Base-by-base conservation (phyloP, 2,797 vertebrate species). In the Pangasius larnaudii region DNA sequence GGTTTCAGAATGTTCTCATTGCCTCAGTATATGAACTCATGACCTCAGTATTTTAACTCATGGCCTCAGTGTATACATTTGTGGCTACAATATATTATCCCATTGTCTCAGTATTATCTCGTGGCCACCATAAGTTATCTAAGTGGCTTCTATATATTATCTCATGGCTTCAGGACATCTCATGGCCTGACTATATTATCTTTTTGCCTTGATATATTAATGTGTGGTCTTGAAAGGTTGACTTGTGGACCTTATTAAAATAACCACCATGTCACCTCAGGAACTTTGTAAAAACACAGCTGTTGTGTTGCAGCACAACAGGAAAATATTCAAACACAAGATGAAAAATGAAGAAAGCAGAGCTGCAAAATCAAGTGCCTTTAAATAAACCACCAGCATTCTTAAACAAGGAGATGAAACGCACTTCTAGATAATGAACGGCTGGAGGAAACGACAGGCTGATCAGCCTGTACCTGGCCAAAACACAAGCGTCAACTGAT, bases 401-500 rank as follows among this genome's bases (percentile, higher is more conserved):
- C 72, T 14, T 46, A 11, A 75, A 49, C 46, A 49, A 4, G 30
- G 46, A 69, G 63, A 14, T 1, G 2, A 27, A 61, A 59, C 77
- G 5, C 75, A 53, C 53, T 22, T 9, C 71, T 24, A 24, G 71
- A 11, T 22, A 39, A 74, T 11, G 39, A 46, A 67, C 3, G 30
- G 30, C 30, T 30, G 5, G 14, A 22, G 30, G 33, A 22, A 39
- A 39, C 69, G 33, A 39, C 69, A 22, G 46, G 74, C 27, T 10
- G n/a, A 36, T 79, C 53, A 24, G 53, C 46, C 42, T 4, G 22
- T 56, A 88, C 90, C 88, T 83, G 24, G 39, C 49, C 49, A 3
- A 11, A 72, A 27, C 63, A 56, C 59, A 79, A 85, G 88, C 24
- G n/a, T 69, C 58, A 46, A 59, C 84, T 82, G 67, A 91, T 88